These are phyloP conservation scores for Geococcyx californianus DNA, from an alignment of 2,113 vertebrate genomes.

Conservation along the genomic window DNA sequence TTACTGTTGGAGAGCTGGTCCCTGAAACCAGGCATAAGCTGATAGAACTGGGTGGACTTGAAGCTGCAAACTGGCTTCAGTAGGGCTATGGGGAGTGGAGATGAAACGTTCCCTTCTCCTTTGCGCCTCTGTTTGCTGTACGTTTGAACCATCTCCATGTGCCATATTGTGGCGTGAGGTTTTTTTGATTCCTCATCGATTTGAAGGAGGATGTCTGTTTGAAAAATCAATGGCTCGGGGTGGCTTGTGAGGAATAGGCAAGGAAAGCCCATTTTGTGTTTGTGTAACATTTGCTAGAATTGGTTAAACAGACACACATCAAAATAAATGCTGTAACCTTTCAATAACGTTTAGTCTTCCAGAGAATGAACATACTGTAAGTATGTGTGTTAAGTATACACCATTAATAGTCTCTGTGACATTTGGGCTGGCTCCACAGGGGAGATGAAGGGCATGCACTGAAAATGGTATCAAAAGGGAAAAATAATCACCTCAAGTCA, in stretches of 20 bases:
- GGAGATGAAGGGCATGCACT: constrained; percentile 57
- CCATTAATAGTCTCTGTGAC: constrained; percentile 50
- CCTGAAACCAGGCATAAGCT: not conserved
- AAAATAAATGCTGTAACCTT: constrained; percentile 48
- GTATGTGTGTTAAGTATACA: constrained; percentile 34
- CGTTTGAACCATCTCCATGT: not conserved
- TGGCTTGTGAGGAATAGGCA: constrained; percentile 1
- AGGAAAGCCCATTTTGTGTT: constrained; percentile 23
- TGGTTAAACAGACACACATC: constrained; percentile 49
- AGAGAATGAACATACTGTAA: constrained; percentile 31
- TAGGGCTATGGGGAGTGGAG: not conserved
- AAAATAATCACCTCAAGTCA: constrained; percentile 59
- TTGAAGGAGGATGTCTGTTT: constrained; percentile 12
- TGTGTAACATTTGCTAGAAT: constrained; percentile 41
- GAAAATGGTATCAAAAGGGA: constrained; percentile 65
- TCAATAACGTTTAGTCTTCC: constrained; percentile 53
- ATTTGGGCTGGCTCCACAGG: constrained; percentile 49
- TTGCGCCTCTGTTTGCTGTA: not conserved
- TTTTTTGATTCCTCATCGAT: constrained; percentile 15
- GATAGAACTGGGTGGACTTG: not conserved
- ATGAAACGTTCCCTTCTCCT: not conserved
- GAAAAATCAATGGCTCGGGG: not conserved
- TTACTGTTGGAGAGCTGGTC: not conserved
- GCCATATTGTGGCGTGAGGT: not conserved
- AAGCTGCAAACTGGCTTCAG: not conserved